A percentile compares a stretch with the other conserved stretches of the same genome.
Conservation (phyloP, 92 coral and sea anemone genomes). For the Phenganax stokvisi region DNA sequence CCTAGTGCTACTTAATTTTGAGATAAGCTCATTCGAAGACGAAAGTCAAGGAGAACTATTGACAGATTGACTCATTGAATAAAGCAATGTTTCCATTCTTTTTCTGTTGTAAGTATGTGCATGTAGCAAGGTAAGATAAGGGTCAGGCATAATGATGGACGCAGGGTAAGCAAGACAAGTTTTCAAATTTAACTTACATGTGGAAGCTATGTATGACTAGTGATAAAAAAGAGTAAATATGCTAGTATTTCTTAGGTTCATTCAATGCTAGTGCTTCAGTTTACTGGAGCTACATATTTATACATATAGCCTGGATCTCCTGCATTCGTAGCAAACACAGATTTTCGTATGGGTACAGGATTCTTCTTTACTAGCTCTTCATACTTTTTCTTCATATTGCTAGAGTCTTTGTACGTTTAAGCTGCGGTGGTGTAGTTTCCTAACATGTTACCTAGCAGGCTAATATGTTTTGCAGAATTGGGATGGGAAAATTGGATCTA, state of each 20-base stretch:
- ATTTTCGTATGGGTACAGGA: neutral
- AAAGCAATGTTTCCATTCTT: too few species aligned
- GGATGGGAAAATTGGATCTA: conserved; percentile 50
- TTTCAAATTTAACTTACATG: too few species aligned
- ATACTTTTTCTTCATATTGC: conserved; percentile 11
- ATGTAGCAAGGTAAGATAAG: too few species aligned
- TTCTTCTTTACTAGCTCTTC: neutral
- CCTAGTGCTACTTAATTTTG: too few species aligned
- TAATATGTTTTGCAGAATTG: conserved; percentile 39
- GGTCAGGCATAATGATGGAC: too few species aligned
- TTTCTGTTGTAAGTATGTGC: too few species aligned
- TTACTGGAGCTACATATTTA: conserved; percentile 15
- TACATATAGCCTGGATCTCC: conserved; percentile 1
- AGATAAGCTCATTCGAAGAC: too few species aligned
- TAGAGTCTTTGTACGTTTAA: conserved; percentile 35
- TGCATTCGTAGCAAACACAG: conserved; percentile 31
- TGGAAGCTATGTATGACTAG: too few species aligned
- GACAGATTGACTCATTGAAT: too few species aligned
- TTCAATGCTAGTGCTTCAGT: conserved; percentile 29
- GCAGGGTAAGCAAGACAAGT: too few species aligned
- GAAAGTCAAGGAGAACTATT: too few species aligned
- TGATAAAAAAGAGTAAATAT: too few species aligned
- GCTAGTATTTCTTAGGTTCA: neutral
- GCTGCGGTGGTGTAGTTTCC: conserved; percentile 40
- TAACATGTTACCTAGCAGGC: conserved; percentile 49